phyloP scores from a whole-genome alignment of 2,888 invertebrate species.

The Amiota mariae region DNA sequence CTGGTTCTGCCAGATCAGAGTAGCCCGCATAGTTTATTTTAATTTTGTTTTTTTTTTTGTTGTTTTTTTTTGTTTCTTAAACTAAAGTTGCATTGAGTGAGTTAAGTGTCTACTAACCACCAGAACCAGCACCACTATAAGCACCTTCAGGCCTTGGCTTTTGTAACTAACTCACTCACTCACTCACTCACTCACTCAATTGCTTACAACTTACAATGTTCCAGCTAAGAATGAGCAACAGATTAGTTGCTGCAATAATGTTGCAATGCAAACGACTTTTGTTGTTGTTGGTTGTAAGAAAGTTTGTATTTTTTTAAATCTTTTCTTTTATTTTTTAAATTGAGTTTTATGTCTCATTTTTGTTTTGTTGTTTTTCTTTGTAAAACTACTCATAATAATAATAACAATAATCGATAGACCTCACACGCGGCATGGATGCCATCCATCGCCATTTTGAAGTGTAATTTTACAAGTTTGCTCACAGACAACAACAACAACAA shows the following conservation, averaged over 20 bases:
- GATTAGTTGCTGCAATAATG: conserved; percentile 14
- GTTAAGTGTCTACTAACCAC: neutral
- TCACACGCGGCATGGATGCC: conserved; percentile 7
- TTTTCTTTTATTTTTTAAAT: neutral
- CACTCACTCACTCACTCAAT: too few species aligned
- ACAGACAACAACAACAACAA: too few species aligned
- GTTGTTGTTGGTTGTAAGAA: neutral
- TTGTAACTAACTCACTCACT: too few species aligned
- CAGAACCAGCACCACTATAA: neutral
- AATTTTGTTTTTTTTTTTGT: too few species aligned
- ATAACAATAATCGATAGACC: conserved; percentile 21
- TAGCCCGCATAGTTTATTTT: neutral
- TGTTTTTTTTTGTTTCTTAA: too few species aligned
- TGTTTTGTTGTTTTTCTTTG: neutral
- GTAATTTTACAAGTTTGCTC: conserved; percentile 4
- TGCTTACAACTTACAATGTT: too few species aligned
- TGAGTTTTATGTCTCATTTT: conserved; percentile 2
- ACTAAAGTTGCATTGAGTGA: too few species aligned
- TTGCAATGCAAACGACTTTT: conserved; percentile 12
- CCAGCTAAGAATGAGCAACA: neutral
- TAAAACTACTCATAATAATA: conserved; percentile 4
- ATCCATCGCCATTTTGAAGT: conserved; percentile 20
- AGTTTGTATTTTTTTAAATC: neutral
- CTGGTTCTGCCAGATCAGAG: neutral
- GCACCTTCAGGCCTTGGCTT: neutral